phyloP scores from a whole-genome alignment of 2,797 vertebrate genomes.

The Spinus olivaceus region DNA sequence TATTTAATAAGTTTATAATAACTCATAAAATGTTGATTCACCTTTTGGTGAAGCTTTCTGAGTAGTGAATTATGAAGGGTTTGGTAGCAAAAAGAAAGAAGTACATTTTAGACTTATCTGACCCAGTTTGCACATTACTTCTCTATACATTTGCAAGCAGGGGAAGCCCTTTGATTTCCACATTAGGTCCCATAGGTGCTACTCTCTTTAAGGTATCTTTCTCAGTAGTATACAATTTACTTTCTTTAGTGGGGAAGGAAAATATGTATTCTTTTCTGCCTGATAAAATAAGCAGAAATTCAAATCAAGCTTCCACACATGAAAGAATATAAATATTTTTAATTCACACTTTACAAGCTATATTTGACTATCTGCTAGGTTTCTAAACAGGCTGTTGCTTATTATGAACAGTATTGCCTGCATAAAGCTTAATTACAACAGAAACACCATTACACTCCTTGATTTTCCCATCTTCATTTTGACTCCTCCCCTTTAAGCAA shows the following conservation, averaged over 20 bases:
- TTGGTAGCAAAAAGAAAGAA: not conserved
- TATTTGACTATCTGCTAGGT: not conserved
- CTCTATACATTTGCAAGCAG: not conserved
- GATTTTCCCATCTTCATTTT: slow-evolving; percentile 46
- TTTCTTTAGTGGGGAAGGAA: not conserved
- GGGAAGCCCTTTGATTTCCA: not conserved
- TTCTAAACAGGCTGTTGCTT: not conserved
- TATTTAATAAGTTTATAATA: not conserved
- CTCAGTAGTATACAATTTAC: not conserved
- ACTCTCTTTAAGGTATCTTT: not conserved
- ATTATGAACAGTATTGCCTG: not conserved
- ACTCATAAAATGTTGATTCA: not conserved
- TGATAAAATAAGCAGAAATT: not conserved
- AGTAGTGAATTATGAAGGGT: not conserved
- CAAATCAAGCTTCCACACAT: not conserved
- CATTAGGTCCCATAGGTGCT: not conserved
- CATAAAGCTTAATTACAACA: not conserved
- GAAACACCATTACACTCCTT: not conserved
- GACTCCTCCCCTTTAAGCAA: not conserved
- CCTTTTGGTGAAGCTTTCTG: not conserved
- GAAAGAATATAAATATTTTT: not conserved
- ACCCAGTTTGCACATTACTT: not conserved
- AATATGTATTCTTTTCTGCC: not conserved
- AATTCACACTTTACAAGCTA: not conserved
- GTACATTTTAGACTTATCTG: not conserved